A percentile compares a stretch with the other conserved stretches of the same genome.
Conservation (phyloP, 2,888 invertebrate genomes). For the Nomada lathburiana region DNA sequence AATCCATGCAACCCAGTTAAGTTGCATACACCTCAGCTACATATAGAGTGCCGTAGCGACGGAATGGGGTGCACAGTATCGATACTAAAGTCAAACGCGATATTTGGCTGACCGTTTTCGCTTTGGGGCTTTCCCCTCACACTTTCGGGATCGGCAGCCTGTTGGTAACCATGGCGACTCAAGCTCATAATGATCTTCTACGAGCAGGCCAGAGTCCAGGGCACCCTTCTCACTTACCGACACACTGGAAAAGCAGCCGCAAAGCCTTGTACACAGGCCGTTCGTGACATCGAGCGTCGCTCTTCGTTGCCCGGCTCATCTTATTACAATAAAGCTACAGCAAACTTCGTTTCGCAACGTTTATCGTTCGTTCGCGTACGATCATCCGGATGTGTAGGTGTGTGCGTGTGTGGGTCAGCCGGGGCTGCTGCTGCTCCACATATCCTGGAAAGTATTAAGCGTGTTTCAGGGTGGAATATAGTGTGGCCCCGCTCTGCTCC, state of each 20-base stretch:
- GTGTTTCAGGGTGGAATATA: slow-evolving; percentile 12
- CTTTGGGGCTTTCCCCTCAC: slow-evolving; percentile 71
- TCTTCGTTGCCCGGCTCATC: slow-evolving; percentile 71
- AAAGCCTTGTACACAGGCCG: slow-evolving; percentile 68
- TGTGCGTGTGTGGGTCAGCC: slow-evolving; percentile 23
- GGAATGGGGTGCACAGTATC: slow-evolving; percentile 59
- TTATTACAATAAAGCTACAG: slow-evolving; percentile 81
- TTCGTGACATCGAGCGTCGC: slow-evolving; percentile 50
- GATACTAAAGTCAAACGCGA: slow-evolving; percentile 83
- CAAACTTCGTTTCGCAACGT: slow-evolving; percentile 76
- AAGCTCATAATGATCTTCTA: slow-evolving; percentile 83
- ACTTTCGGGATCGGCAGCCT: slow-evolving; percentile 70
- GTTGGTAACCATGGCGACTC: slow-evolving; percentile 83
- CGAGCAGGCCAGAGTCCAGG: slow-evolving; percentile 75
- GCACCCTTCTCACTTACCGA: slow-evolving; percentile 82
- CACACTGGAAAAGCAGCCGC: slow-evolving; percentile 77
- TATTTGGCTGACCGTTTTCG: slow-evolving; percentile 81
- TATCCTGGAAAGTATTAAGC: slow-evolving; percentile 51
- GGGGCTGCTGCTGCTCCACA: slow-evolving; percentile 1
- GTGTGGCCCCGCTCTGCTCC: not conserved
- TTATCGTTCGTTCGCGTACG: slow-evolving; percentile 56
- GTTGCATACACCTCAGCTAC: slow-evolving; percentile 18
- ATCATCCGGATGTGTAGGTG: slow-evolving; percentile 35
- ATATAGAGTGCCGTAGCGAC: slow-evolving; percentile 78
- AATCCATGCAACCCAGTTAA: too few relatives aligned